Base-by-base conservation (phyloP, 2,888 invertebrate species). In the Argyra leucocephala region DNA sequence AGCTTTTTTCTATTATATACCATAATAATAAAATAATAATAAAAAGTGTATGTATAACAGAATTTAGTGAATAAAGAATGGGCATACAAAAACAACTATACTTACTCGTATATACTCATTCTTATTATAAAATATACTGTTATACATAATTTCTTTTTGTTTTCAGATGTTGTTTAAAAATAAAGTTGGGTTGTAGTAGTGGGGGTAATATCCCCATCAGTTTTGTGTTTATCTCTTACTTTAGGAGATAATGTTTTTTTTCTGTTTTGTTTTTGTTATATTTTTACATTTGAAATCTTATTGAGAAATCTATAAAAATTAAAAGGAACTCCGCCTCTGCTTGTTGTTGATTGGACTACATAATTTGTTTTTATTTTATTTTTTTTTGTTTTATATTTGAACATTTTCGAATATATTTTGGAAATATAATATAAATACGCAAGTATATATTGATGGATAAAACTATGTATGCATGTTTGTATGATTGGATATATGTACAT, bases 301-400 rank as follows among this genome's bases (percentile, higher is more conserved):
- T 48, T 48, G 48, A 48, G 48, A 48, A 48, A 48, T 48, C 48
- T 48, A 48, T 2, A 21, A 31, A 31, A 1, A 21, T 21, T 18
- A 15, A 48, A 18, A 22, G 48, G 62, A 67, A 70, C 71, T 71
- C 71, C 72, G 71, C 72, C 72, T 69, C 71, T 68, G 58, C 69
- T 70, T 67, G 63, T 67, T 69, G 69, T 69, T 72, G 70, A 72
- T 72, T 72, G 72, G 72, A 67, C 71, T 69, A n/a, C n/a, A n/a
- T n/a, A n/a, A n/a, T n/a, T n/a, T n/a, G 64, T 23, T 22, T 58
- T n/a, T 7, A 12, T 15, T 37, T 37, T 37, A 18, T 48, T 48
- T 48, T 48, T n/a, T 1, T 9, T 48, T 9, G 12, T 48, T 48
- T 48, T 48, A 18, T 48, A 10, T 18, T 48, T 48, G n/a, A 48